A percentile compares a stretch with the other conserved stretches of the same genome.
Evolutionary conservation across 2,797 vertebrate species (phyloP).

Genomic region (Aulostomus chinensis): DNA sequence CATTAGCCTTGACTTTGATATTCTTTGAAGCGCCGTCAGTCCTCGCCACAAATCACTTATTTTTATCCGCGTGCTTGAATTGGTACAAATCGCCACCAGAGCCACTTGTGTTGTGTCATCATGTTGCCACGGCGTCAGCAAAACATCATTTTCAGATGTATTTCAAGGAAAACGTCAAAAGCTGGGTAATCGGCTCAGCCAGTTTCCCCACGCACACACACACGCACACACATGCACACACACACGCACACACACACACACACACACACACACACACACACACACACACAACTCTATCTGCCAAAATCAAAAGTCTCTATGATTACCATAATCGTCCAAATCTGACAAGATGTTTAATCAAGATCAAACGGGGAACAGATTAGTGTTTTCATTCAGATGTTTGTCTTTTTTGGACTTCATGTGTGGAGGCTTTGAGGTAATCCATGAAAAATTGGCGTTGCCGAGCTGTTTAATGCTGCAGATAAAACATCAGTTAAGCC

Average conservation of each 20-base stretch:
- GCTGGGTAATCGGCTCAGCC: constrained; percentile 69
- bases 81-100: constrained; percentile 14
- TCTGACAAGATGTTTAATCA: constrained; percentile 75
- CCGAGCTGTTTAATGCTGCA: constrained; percentile 22
- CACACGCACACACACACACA: too few species aligned
- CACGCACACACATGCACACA: too few species aligned
- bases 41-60: constrained; percentile 25
- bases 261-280: too few species aligned
- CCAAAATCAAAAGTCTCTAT: constrained; percentile 52
- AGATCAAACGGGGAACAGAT: constrained; percentile 68
- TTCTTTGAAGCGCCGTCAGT: constrained; percentile 28
- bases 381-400: constrained; percentile 59
- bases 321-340: constrained; percentile 72
- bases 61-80: constrained; percentile 32
- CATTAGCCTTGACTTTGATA: constrained; percentile 48
- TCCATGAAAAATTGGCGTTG: constrained; percentile 47
- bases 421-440: constrained; percentile 54
- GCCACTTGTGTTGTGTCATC: constrained; percentile 35
- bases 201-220: too few species aligned
- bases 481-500: constrained; percentile 18
- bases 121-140: constrained; percentile 37
- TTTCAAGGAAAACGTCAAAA: constrained; percentile 69
- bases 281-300: too few species aligned
- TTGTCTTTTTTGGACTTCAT: constrained; percentile 21
- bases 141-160: constrained; percentile 42